Evolutionary conservation across 2,888 invertebrate genomes (phyloP), one percentile per base, ranked within the genome.

Genomic region (Amblyteles armatorius): DNA sequence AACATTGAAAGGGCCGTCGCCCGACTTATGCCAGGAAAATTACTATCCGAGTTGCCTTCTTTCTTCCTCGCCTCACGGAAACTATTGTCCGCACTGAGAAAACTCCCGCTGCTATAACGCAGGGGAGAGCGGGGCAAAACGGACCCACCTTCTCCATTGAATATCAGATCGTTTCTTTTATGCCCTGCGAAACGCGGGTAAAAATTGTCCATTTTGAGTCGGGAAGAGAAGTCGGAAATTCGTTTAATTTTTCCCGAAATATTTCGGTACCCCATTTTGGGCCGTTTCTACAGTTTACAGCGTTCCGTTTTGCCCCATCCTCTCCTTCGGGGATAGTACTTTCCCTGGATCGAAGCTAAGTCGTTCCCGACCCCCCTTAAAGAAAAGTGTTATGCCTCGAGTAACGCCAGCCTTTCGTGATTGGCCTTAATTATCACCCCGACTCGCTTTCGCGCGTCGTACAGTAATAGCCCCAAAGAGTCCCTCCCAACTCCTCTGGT

Each of bases 1-100:
- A 71, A 82, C 79, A 85, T 82, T 79, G 85, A 82, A 85, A 79
- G 72, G 79, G 68, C 79, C 82, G 44, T 85, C 79, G 69, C 26
- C 57, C 13, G 72, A 85, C 82, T 85, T 82, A 52, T 79, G 57
- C 67, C 73, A 52, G 72, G 44, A 65, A 82, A 82, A 82, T 77
- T 82, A 67, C 79, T 80, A 80, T 80, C 67, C 76, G 68, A 82
- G 79, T 48, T 63, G 52, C 69, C 63, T 79, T 85, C 82, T 68
- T 85, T 85, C 67, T 60, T 68, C 22, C 74, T 85, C 77, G 40
- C 13, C 57, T 13, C 57, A 13, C 76, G 72, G 76, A 82, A 85
- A 82, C 79, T 76, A 79, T 82, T 76, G 44, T 76, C 79, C 65
- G 76, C 74, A 50, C 48, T 52, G 44, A 74, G 67, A 44, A 52